Base-by-base conservation (phyloP, 1,140 invertebrate genomes). In the Spodoptera litura region DNA sequence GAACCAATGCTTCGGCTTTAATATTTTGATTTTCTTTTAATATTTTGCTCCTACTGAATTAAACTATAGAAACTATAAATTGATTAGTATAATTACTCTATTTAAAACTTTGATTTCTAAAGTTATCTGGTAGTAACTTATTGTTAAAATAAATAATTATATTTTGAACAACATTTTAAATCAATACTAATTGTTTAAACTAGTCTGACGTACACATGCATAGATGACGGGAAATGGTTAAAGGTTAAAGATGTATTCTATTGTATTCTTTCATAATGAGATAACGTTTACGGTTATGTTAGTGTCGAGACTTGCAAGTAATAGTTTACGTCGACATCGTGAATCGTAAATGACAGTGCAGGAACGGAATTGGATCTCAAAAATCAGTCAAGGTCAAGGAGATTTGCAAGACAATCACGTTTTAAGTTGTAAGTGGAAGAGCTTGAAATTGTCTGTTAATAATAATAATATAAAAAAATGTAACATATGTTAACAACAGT, bases 361-460 rank as follows among this genome's bases (percentile, higher is more conserved):
- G 51, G 4, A n/a, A 10, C 51, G 66, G 8, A 55, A 51, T 70
- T 15, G 31, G 51, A 27, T 15, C 27, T 55, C 11, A 53, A 55
- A 66, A 49, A 53, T 70, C 66, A 52, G 44, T 70, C 51, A 70
- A 70, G 51, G 66, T 38, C 61, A 44, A 61, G 38, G 12, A 27
- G n/a, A 70, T 70, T 52, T 35, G 55, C 66, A 15, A 12, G 61
- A 64, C 35, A 15, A 15, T 64, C n/a, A 44, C n/a, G 15, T 64
- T 64, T 64, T 20, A 61, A 61, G 58, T 61, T 4, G 52, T 25
- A 51, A 53, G 35, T 20, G 31, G 25, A 53, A 31, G 49, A 51
- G 66, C n/a, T 55, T n/a, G 0, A 4, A 66, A 51, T 20, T 5
- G 13, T 20, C 9, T 12, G 27, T 31, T 20, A 20, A 20, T 20